Conservation (phyloP, 2,797 vertebrate genomes). For the Mionectes olivaceus region DNA sequence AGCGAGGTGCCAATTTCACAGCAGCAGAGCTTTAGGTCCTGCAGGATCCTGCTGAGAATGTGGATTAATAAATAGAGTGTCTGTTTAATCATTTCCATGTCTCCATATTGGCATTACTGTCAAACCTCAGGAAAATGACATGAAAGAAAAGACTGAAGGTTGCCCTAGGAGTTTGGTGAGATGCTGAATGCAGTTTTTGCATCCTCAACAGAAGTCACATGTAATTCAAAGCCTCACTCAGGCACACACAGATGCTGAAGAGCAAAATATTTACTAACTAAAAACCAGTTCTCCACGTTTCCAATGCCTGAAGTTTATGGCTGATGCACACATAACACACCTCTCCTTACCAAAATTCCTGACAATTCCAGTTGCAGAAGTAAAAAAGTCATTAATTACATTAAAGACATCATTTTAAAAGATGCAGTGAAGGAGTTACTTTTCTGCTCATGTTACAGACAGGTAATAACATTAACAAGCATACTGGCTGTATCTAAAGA, state of each 20-base stretch:
- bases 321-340: neutral
- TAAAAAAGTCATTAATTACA: slow-evolving; percentile 49
- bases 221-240: neutral
- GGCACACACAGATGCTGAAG: neutral
- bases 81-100: neutral
- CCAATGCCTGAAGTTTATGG: neutral
- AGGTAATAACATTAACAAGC: neutral
- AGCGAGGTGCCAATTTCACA: neutral
- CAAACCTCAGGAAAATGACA: neutral
- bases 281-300: neutral
- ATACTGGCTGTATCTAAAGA: slow-evolving; percentile 15
- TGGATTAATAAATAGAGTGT: neutral
- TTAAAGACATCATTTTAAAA: slow-evolving; percentile 52
- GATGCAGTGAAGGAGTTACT: neutral
- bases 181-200: neutral
- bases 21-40: neutral
- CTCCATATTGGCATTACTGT: neutral
- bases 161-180: neutral
- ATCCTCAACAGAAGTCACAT: neutral
- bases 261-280: neutral
- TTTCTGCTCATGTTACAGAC: neutral
- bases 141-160: neutral
- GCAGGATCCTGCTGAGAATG: neutral
- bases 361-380: slow-evolving; percentile 31
- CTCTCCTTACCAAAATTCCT: neutral